Conservation (phyloP, 1,140 invertebrate genomes). For the Notospermus geniculatus region DNA sequence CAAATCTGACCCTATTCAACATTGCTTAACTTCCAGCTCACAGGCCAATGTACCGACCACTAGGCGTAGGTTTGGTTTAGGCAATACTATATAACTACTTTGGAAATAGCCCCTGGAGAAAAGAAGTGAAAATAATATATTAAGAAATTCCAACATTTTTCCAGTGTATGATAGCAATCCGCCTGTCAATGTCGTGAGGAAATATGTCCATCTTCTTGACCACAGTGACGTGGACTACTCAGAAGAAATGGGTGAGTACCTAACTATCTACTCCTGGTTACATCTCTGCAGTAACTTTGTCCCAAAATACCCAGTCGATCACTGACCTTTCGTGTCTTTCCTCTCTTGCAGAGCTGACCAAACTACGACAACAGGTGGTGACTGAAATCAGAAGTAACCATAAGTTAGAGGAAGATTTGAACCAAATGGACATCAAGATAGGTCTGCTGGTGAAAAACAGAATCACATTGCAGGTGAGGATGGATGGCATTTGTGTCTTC, state of each 20-base stretch:
- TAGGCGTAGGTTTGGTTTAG: too few species aligned
- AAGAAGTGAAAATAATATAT: too few species aligned
- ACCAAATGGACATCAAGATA: conserved; percentile 80
- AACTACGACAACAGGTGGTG: conserved; percentile 71
- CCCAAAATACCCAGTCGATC: not conserved
- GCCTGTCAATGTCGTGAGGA: conserved; percentile 68
- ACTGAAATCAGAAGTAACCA: conserved; percentile 74
- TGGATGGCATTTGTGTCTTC: conserved; percentile 8
- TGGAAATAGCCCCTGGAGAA: too few species aligned
- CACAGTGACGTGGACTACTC: conserved; percentile 71
- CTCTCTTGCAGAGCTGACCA: conserved; percentile 55
- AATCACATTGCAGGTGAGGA: conserved; percentile 65
- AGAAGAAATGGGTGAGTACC: conserved; percentile 53
- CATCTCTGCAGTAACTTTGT: not conserved
- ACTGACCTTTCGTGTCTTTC: not conserved
- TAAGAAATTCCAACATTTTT: conserved; percentile 18
- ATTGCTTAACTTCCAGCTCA: too few species aligned
- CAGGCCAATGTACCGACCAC: too few species aligned
- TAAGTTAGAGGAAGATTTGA: conserved; percentile 71
- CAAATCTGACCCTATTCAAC: too few species aligned
- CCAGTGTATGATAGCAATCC: conserved; percentile 66
- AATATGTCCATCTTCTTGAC: conserved; percentile 71
- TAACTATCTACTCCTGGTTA: not conserved
- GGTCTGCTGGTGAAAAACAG: conserved; percentile 78
- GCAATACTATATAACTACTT: too few species aligned